phyloP scores from a whole-genome alignment of 1,140 invertebrate species.

The Littorina saxatilis region DNA sequence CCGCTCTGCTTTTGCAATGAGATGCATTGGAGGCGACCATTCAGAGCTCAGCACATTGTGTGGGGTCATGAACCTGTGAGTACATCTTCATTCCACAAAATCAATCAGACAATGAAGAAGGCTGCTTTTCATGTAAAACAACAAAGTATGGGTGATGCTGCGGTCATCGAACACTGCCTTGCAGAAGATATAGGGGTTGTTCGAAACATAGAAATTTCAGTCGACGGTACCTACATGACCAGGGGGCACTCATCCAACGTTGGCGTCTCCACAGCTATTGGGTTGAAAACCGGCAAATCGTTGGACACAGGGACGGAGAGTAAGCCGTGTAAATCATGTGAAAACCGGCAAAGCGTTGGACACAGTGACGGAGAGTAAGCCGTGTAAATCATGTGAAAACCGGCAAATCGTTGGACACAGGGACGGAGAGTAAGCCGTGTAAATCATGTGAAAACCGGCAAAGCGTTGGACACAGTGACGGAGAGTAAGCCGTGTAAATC shows the following conservation, averaged over 20 bases:
- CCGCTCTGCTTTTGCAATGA: not conserved
- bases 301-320: not conserved
- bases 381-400: not conserved
- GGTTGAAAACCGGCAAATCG: not conserved
- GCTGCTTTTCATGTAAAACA: not conserved
- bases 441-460: not conserved
- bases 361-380: not conserved
- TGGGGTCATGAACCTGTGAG: slow-evolving; percentile 11
- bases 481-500: not conserved
- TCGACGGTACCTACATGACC: slow-evolving; percentile 16
- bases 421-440: not conserved
- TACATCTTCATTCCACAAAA: not conserved
- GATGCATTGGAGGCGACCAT: not conserved
- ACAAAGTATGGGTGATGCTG: not conserved
- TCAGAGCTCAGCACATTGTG: slow-evolving; percentile 6
- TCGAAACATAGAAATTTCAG: slow-evolving; percentile 5
- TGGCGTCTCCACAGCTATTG: not conserved
- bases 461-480: not conserved
- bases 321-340: not conserved
- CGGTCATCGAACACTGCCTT: not conserved
- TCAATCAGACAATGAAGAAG: not conserved
- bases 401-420: not conserved
- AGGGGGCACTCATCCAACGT: not conserved
- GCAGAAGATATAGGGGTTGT: not conserved
- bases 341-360: not conserved